Evolutionary conservation across 2,113 vertebrate genomes (phyloP), one percentile per base, ranked within the genome.

Genomic region (Tiliqua scincoides): DNA sequence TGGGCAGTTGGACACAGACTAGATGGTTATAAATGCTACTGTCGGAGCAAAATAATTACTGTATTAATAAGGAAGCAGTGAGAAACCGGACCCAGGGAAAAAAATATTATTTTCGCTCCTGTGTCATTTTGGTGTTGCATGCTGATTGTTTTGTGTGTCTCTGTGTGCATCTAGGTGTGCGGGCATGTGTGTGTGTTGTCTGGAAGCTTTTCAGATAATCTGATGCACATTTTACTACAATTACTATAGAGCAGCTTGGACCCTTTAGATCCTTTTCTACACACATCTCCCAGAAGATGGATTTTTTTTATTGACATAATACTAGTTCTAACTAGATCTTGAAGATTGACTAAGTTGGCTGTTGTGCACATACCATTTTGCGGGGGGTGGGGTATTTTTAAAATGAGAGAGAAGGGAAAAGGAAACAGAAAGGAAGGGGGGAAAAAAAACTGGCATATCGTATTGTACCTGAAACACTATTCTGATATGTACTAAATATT

Each of bases 401-500:
- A 11, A 15, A 7, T 0, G 57, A 23, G 57, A 27, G 32, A 4
- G 30, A 43, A 37, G 23, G 70, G 18, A 61, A 21, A 57, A 61
- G 73, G 68, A 35, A 65, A 35, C 4, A 11, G 61, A 0, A 30
- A 35, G 57, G 21, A 10, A 6, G 2, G 54, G 14, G 21, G 27
- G 4, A 11, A 74, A 87, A 91, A 94, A 95, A 94, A 94, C 87
- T 92, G 93, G 95, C 95, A 93, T 95, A 93, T 96, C 96, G 95
- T 96, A 96, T 97, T 96, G 96, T 97, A 97, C 97, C 97, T 97
- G 97, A 97, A 96, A 97, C 97, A 96, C 95, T 96, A 95, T 86
- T 97, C 96, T 96, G 97, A 97, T 96, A 95, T 96, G 96, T 95
- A 96, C 97, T 97, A 97, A 98, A 98, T 97, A 97, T 98, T 97